Evolutionary conservation across 1,140 invertebrate species (phyloP), one percentile per base, ranked within the genome.

Genomic region (Drosophila carrolli): DNA sequence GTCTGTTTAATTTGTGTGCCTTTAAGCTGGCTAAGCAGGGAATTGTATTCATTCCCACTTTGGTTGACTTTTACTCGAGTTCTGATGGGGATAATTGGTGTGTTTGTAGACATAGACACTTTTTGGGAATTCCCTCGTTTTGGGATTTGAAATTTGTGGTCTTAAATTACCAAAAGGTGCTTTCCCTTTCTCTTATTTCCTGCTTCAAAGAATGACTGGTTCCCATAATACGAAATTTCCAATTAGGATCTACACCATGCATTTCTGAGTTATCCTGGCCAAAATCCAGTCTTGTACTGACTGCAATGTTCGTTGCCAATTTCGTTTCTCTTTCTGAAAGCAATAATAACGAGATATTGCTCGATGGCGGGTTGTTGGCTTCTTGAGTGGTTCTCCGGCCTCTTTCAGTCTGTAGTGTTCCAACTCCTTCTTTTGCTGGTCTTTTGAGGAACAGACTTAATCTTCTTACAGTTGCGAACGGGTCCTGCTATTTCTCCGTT

Each of bases 11-110:
- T 56, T 68, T 70, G 40, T 54, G n/a, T 43, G 43, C 53, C 53
- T 50, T 35, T 72, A 71, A 71, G 66, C 44, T 32, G 46, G 29
- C 66, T 71, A 58, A 72, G 66, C 68, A 58, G 51, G 32, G 68
- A 32, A 70, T 72, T 58, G 50, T 38, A 58, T 72, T 71, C 68
- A 71, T 71, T 71, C 41, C 51, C 68, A 57, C 66, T 57, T 57
- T 14, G 65, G 66, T 47, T 57, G 43, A 40, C 23, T 40, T 57
- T 58, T 41, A 72, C 35, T 35, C 53, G 8, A 72, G 48, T 58
- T 58, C 23, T 19, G 38, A 71, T 50, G 68, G 16, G 37, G 44
- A 71, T 72, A 72, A 72, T 72, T 72, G 68, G 35, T 38, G 35
- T n/a, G 43, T 11, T 27, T 70, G 35, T 47, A 35, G 48, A 35